phyloP scores from a whole-genome alignment of 2,113 vertebrate species.

The Lamprologus speciosus region DNA sequence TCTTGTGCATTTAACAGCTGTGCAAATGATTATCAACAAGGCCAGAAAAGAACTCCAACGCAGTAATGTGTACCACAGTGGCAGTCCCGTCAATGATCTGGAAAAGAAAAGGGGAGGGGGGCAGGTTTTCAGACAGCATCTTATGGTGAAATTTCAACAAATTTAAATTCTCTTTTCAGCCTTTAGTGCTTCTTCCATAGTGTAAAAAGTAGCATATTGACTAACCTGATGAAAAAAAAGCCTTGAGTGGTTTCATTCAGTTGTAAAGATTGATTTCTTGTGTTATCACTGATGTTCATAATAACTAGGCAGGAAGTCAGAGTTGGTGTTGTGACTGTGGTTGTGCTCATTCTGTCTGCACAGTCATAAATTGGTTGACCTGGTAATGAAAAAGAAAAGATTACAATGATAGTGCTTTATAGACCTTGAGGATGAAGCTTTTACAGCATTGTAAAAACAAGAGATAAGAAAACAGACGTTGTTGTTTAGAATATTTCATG shows the following conservation, averaged over 20 bases:
- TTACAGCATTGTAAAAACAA: not conserved
- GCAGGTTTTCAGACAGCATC: not conserved
- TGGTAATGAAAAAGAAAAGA: not conserved
- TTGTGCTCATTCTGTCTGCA: slow-evolving; percentile 17
- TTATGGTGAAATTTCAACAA: not conserved
- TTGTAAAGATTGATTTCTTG: not conserved
- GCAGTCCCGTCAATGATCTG: slow-evolving; percentile 1
- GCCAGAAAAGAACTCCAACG: slow-evolving; percentile 36
- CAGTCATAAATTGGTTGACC: slow-evolving; percentile 48
- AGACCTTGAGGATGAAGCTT: not conserved
- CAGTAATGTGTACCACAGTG: slow-evolving; percentile 49
- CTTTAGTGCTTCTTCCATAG: not conserved
- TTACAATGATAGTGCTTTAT: not conserved
- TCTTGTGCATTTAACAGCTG: not conserved
- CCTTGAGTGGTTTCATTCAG: not conserved
- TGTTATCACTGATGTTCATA: not conserved
- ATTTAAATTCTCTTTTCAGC: not conserved
- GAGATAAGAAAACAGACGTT: not conserved
- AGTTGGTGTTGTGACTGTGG: not conserved
- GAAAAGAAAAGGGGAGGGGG: not conserved
- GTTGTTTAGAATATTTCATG: not conserved
- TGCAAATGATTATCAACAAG: slow-evolving; percentile 27
- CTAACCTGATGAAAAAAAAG: not conserved
- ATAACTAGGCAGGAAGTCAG: not conserved
- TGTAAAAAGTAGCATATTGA: not conserved